phyloP scores from a whole-genome alignment of 2,888 invertebrate species.

The Thecophora atra region DNA sequence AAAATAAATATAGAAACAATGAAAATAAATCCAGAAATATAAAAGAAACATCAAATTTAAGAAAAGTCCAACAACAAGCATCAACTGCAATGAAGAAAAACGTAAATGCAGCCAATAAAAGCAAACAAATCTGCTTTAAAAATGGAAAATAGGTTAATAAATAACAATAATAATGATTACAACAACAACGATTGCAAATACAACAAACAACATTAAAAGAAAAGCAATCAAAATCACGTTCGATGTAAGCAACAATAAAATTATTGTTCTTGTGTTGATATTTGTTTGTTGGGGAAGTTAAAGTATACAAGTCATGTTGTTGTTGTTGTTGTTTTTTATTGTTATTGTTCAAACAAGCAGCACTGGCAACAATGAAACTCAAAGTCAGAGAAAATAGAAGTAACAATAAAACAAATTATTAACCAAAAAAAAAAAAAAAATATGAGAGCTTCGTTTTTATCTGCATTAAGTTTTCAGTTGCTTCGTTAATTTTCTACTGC shows the following conservation, averaged over 20 bases:
- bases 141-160: slow-evolving; percentile 22
- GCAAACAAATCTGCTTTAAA: slow-evolving; percentile 7
- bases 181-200: slow-evolving; percentile 13
- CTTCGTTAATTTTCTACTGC: too few species aligned
- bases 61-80: slow-evolving; percentile 26
- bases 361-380: too few species aligned
- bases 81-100: slow-evolving; percentile 3
- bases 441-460: too few species aligned
- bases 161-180: slow-evolving; percentile 9
- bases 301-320: too few species aligned
- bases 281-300: too few species aligned
- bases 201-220: slow-evolving; percentile 1
- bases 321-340: too few species aligned
- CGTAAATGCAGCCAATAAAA: slow-evolving; percentile 16
- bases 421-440: too few species aligned
- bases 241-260: slow-evolving; percentile 15
- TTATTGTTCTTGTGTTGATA: too few species aligned
- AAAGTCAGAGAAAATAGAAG: too few species aligned
- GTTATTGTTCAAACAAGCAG: too few species aligned
- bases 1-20: background rate
- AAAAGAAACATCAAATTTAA: background rate
- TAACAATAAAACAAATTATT: too few species aligned
- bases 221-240: slow-evolving; percentile 27
- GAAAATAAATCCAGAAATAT: background rate
- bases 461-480: too few species aligned